Evolutionary conservation across 1,140 invertebrate species (phyloP), one percentile per base, ranked within the genome.

Genomic region (Scaptomyza montana): DNA sequence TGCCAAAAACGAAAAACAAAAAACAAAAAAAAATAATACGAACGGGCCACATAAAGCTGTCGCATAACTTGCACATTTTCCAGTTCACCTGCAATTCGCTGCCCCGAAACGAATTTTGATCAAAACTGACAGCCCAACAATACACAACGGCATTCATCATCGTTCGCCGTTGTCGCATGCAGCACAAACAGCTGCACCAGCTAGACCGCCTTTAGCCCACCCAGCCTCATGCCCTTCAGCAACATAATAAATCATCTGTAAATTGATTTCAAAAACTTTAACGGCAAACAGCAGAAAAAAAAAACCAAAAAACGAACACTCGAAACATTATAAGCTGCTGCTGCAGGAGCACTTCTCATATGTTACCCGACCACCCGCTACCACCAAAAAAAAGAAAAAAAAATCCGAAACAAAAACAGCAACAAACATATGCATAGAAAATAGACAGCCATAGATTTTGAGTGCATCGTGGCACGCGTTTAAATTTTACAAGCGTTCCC

Each of bases 201-300:
- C 28, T 30, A 30, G 28, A 5, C 5, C 28, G 28, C 28, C 28
- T 6, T 16, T 16, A 30, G 28, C 8, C 36, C 9, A 16, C 25
- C 8, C 53, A 25, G 25, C 6, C 19, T 16, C 3, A 62, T 25
- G 2, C 9, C n/a, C 53, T 13, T 19, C n/a, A 28, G 33, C 57
- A 74, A 74, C 84, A 89, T 89, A 89, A 89, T 89, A 89, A 89
- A 89, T 89, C 84, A 89, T 89, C 80, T 89, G 84, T 70, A 89
- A 89, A 89, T 89, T 89, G 84, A 89, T 89, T 89, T 89, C 80
- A 80, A 89, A 89, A 89, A 84, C 77, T 89, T 89, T 70, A 56
- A 64, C 67, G 70, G 67, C 64, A 84, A 62, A 51, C 62, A 72
- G 68, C 77, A 57, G 76, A 66, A 77, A 87, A 74, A 61, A 67